These are phyloP conservation scores for Entomobrya multifasciata DNA, from an alignment of 2,888 invertebrate genomes.

Conservation along the genomic window DNA sequence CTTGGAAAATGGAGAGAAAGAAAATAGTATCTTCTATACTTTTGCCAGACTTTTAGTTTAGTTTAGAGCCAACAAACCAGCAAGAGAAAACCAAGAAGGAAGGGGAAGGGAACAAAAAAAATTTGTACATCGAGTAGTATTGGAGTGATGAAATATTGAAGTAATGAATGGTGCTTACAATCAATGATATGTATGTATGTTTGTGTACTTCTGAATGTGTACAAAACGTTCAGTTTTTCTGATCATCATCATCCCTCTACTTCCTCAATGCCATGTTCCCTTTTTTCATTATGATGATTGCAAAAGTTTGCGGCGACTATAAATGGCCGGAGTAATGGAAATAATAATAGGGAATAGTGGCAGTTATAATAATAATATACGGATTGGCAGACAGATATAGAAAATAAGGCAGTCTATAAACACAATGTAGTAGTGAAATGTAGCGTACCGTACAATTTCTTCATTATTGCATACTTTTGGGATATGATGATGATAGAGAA, in stretches of 20 bases:
- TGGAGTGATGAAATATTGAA: constrained; percentile 4
- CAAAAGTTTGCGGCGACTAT: constrained; percentile 34
- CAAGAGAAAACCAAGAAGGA: constrained; percentile 16
- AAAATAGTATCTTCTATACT: too few species aligned
- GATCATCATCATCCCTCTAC: constrained; percentile 14
- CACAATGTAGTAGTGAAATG: background rate
- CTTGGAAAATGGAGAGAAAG: too few species aligned
- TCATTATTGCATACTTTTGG: constrained; percentile 21
- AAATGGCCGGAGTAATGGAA: constrained; percentile 28
- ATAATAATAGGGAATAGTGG: constrained; percentile 11
- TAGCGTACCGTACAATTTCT: constrained; percentile 22
- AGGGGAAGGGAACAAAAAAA: background rate
- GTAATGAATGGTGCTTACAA: constrained; percentile 35
- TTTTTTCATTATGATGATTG: constrained; percentile 62
- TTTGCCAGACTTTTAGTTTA: too few species aligned
- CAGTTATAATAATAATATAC: constrained; percentile 19
- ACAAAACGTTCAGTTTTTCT: background rate
- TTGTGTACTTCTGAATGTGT: too few species aligned
- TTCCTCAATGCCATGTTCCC: background rate
- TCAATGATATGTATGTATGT: background rate
- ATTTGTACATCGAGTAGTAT: background rate
- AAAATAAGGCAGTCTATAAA: constrained; percentile 10
- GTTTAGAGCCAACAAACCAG: background rate
- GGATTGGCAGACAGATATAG: background rate
- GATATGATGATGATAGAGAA: too few species aligned